Base-by-base conservation (phyloP, 1,140 invertebrate species). In the Phocides pigmalion region DNA sequence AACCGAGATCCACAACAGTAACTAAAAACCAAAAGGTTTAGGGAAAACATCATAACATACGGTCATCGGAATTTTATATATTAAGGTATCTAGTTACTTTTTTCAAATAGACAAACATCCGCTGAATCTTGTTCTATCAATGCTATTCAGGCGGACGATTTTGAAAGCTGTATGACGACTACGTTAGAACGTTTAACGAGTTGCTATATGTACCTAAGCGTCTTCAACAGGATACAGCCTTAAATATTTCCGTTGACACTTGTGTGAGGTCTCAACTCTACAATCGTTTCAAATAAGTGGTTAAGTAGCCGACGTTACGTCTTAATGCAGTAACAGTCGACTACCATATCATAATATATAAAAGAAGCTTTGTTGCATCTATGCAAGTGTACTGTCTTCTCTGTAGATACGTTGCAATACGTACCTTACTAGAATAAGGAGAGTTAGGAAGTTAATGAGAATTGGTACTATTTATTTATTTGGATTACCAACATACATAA, bases 191-290 rank as follows among this genome's bases (percentile, higher is more conserved):
- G n/a, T 19, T 46, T 20, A 20, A 19, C 17, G 58, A 32, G 63
- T 46, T 41, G 41, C 44, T 37, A 54, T 50, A 54, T 51, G n/a
- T 11, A 50, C 37, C 35, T 56, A 41, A 39, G 35, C 58, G 42
- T 25, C 17, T 59, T 47, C 14, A 47, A 68, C 70, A 68, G 70
- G 70, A 72, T 72, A 72, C 63, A 63, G 51, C 61, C 58, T 67
- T 64, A 71, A 54, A 64, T 50, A 68, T 62, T 64, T 66, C 66
- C 66, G 63, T 63, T 63, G 44, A 59, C 58, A 56, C 22, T 62
- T 59, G 61, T 50, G 70, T 62, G 64, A 47, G 61, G 61, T 71
- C 68, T 56, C 20, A 12, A 59, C 25, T 28, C 3, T 12, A 39
- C 35, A 54, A 41, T 62, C 59, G 47, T 46, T 28, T 53, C 49